Evolutionary conservation across 2,888 invertebrate species (phyloP).

Genomic region (Torymus auratus): DNA sequence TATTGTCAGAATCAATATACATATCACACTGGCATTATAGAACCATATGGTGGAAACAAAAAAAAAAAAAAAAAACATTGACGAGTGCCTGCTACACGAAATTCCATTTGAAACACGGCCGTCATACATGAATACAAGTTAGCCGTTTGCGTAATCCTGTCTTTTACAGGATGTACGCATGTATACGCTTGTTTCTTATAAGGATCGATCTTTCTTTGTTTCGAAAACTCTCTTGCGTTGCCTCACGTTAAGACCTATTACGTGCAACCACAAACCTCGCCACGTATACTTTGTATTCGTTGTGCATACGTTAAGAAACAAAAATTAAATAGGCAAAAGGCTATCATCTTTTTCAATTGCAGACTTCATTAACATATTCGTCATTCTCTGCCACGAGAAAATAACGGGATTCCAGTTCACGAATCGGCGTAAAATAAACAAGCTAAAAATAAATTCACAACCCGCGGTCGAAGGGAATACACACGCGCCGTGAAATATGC

Average conservation of each 20-base stretch:
- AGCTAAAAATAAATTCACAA: slow-evolving; percentile 22
- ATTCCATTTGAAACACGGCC: slow-evolving; percentile 7
- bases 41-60: not conserved
- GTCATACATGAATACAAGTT: not conserved
- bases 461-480: not conserved
- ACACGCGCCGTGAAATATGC: slow-evolving; percentile 12
- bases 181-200: not conserved
- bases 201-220: slow-evolving; percentile 6
- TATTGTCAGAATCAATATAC: too few species aligned
- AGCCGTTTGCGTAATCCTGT: slow-evolving; percentile 28
- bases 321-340: too few species aligned
- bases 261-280: not conserved
- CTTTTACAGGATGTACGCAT: slow-evolving; percentile 10
- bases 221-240: not conserved
- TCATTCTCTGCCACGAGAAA: too few species aligned
- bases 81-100: slow-evolving; percentile 3
- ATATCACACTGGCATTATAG: not conserved
- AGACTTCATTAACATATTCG: too few species aligned
- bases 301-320: too few species aligned
- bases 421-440: not conserved
- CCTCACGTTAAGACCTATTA: not conserved
- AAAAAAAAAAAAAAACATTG: slow-evolving; percentile 11
- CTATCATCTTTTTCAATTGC: too few species aligned
- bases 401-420: too few species aligned
- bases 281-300: too few species aligned